Evolutionary conservation across 2,113 vertebrate genomes (phyloP).

Genomic region (human (Homo sapiens)): DNA sequence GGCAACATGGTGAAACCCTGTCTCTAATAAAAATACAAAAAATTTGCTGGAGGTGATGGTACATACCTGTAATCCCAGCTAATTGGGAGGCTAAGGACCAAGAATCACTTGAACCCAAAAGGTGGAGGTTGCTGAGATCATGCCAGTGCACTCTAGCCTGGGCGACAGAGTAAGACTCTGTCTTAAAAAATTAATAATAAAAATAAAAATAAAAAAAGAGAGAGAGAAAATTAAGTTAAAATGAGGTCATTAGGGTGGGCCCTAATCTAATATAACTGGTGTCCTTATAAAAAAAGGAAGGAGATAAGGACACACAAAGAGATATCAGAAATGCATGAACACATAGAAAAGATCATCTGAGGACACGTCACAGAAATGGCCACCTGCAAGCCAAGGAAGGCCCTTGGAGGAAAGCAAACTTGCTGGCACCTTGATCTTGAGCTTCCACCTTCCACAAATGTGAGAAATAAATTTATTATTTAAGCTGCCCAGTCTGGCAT

Average conservation of each 20-base stretch:
- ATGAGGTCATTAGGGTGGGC: neutral
- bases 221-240: constrained; percentile 17
- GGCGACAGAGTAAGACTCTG: too few species aligned
- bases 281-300: neutral
- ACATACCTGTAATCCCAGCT: too few species aligned
- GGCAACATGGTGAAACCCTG: too few species aligned
- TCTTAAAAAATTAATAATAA: too few species aligned
- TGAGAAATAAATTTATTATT: neutral
- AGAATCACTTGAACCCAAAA: too few species aligned
- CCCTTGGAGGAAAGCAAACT: neutral
- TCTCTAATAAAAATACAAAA: too few species aligned
- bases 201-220: too few species aligned
- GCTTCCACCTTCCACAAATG: neutral
- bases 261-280: neutral
- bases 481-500: neutral
- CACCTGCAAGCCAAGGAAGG: neutral
- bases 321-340: neutral
- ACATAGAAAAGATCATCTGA: neutral
- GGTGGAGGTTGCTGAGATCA: too few species aligned
- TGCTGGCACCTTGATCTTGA: neutral
- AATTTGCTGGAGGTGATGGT: too few species aligned
- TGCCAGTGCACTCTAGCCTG: too few species aligned
- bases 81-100: too few species aligned
- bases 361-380: neutral
- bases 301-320: neutral